Conservation (phyloP, 2,888 invertebrate genomes). For the Neelides folsomi region DNA sequence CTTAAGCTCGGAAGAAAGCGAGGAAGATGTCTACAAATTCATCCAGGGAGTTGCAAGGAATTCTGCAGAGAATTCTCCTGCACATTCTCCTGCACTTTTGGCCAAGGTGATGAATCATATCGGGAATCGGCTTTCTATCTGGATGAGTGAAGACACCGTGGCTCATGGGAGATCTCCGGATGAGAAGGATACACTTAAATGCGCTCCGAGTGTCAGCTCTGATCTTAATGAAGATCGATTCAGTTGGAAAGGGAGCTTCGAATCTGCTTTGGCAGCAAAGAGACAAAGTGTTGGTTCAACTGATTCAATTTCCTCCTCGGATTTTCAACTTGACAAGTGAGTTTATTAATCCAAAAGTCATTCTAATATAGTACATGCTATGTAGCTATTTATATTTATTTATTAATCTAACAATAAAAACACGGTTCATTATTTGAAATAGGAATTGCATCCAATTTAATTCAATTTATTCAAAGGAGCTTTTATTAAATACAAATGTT, state of each 20-base stretch:
- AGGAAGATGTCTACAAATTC: slow-evolving; percentile 83
- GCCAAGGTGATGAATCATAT: slow-evolving; percentile 88
- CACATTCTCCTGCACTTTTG: slow-evolving; percentile 66
- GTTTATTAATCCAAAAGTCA: too few species aligned
- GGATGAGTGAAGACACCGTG: slow-evolving; percentile 61
- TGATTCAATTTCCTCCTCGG: slow-evolving; percentile 32
- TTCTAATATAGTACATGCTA: too few species aligned
- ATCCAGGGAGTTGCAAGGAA: slow-evolving; percentile 66
- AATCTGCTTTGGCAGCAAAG: slow-evolving; percentile 77
- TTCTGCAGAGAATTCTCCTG: slow-evolving; percentile 35
- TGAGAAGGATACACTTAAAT: slow-evolving; percentile 30
- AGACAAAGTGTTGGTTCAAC: slow-evolving; percentile 32
- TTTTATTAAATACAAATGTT: too few species aligned
- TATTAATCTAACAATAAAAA: too few species aligned
- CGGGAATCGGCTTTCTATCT: slow-evolving; percentile 66
- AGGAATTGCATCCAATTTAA: too few species aligned
- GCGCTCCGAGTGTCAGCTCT: slow-evolving; percentile 31
- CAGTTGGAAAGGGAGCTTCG: slow-evolving; percentile 84
- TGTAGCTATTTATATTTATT: too few species aligned
- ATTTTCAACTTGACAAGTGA: slow-evolving; percentile 26
- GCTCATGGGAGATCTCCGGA: slow-evolving; percentile 5
- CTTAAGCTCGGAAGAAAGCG: slow-evolving; percentile 86
- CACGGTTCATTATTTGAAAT: too few species aligned
- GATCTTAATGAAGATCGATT: slow-evolving; percentile 56
- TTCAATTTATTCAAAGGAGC: too few species aligned